A percentile compares a stretch with the other conserved stretches of the same genome.
These are phyloP conservation scores for Xylota sylvarum DNA, from an alignment of 2,888 invertebrate species.

Conservation along the genomic window DNA sequence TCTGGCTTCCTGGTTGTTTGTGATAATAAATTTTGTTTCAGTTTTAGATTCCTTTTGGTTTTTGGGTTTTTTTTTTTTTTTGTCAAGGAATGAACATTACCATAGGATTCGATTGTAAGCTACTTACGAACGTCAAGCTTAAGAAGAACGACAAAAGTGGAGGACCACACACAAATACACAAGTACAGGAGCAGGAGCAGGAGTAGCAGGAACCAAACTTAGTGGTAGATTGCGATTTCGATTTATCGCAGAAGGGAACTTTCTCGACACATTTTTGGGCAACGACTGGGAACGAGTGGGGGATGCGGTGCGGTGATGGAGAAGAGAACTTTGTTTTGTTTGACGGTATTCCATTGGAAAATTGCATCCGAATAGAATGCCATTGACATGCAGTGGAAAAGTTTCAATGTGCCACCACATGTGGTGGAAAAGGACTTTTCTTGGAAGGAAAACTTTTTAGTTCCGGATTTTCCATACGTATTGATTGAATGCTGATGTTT, in stretches of 20 bases:
- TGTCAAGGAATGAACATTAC: conserved; percentile 10
- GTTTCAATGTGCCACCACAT: conserved; percentile 17
- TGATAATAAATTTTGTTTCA: conserved; percentile 39
- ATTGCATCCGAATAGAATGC: conserved; percentile 2
- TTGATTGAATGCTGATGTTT: conserved; percentile 32
- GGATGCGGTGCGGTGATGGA: too few relatives aligned
- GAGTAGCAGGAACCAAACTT: conserved; percentile 14
- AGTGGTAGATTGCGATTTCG: conserved; percentile 13
- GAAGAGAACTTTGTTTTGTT: conserved; percentile 7
- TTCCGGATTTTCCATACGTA: background rate
- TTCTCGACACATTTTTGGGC: background rate
- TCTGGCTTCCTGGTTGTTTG: conserved; percentile 12
- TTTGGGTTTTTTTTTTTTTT: conserved; percentile 4
- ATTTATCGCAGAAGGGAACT: conserved; percentile 33
- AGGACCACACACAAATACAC: background rate
- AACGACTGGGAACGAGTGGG: too few relatives aligned
- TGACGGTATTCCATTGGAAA: conserved; percentile 18
- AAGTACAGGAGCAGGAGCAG: background rate
- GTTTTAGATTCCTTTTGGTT: conserved; percentile 8
- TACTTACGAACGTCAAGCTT: conserved; percentile 45
- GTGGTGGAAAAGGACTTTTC: background rate
- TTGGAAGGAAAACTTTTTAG: conserved; percentile 11
- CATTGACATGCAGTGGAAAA: conserved; percentile 21
- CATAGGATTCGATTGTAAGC: conserved; percentile 22
- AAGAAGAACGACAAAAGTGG: background rate